Percentiles rank a stretch among this genome's conserved stretches.
Conservation (phyloP, 2,113 vertebrate species). For the Tauraco erythrolophus region DNA sequence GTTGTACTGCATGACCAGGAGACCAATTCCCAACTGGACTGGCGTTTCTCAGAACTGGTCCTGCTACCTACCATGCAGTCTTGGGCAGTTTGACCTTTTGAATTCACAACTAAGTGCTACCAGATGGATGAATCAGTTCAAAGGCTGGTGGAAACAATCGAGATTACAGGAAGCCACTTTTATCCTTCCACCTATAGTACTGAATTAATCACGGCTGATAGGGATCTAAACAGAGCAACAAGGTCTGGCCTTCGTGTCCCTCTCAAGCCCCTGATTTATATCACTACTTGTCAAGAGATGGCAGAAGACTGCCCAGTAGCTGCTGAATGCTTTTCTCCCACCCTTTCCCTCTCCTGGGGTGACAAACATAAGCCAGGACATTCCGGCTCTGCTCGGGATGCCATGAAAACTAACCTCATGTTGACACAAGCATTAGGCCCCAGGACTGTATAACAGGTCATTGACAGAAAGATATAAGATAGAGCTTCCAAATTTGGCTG, state of each 20-base stretch:
- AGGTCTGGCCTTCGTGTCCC: not conserved
- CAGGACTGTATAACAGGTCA: slow-evolving; percentile 68
- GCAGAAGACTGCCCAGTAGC: slow-evolving; percentile 66
- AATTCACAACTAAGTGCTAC: slow-evolving; percentile 30
- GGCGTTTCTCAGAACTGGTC: not conserved
- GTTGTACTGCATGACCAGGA: not conserved
- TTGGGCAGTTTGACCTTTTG: not conserved
- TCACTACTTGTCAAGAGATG: slow-evolving; percentile 62
- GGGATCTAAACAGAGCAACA: slow-evolving; percentile 37
- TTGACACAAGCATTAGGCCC: slow-evolving; percentile 74
- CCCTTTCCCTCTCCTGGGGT: slow-evolving; percentile 13
- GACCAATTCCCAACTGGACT: not conserved
- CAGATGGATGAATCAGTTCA: slow-evolving; percentile 53
- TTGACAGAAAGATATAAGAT: slow-evolving; percentile 66
- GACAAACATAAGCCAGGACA: slow-evolving; percentile 63
- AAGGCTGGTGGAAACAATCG: slow-evolving; percentile 48
- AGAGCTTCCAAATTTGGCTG: slow-evolving; percentile 57
- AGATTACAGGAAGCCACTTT: slow-evolving; percentile 6
- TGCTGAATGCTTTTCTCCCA: slow-evolving; percentile 30
- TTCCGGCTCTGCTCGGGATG: slow-evolving; percentile 60
- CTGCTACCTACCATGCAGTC: not conserved
- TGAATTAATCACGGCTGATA: slow-evolving; percentile 63
- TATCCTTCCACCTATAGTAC: slow-evolving; percentile 42
- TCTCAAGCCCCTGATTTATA: slow-evolving; percentile 66
- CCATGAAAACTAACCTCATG: slow-evolving; percentile 71